Evolutionary conservation across 2,113 vertebrate genomes (phyloP).

Genomic region (Melanerpes aurifrons): DNA sequence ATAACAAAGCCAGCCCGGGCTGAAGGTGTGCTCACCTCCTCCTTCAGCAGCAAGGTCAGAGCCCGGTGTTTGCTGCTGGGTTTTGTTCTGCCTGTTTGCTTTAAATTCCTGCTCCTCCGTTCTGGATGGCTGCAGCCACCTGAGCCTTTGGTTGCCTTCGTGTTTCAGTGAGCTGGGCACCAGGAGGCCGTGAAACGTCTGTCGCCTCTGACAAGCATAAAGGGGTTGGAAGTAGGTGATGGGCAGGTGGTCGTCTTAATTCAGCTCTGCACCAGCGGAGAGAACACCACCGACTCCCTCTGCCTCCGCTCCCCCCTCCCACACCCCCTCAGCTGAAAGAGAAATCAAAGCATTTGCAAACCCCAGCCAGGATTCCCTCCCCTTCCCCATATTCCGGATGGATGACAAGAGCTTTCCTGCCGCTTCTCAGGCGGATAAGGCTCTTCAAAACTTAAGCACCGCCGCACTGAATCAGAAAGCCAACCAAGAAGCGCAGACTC

Average conservation of each 20-base stretch:
- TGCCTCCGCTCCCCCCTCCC: not conserved
- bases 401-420: not conserved
- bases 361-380: not conserved
- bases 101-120: conserved; percentile 8
- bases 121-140: conserved; percentile 15
- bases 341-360: not conserved
- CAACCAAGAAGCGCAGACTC: no score
- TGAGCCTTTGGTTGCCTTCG: conserved; percentile 16
- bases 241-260: conserved; percentile 32
- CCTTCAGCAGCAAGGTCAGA: not conserved
- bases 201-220: conserved; percentile 5
- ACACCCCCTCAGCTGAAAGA: not conserved
- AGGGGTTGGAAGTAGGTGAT: not conserved
- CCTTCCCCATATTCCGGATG: not conserved
- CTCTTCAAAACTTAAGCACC: not conserved
- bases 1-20: not conserved
- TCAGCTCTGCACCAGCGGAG: not conserved
- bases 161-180: conserved; percentile 27
- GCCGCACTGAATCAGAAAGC: not conserved
- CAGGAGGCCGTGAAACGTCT: not conserved
- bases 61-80: fast-evolving
- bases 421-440: not conserved
- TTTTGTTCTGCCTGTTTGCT: conserved; percentile 31
- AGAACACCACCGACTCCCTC: not conserved
- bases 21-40: not conserved